phyloP scores from a whole-genome alignment of 2,797 vertebrate species.

The Bryconaethiops microstoma region DNA sequence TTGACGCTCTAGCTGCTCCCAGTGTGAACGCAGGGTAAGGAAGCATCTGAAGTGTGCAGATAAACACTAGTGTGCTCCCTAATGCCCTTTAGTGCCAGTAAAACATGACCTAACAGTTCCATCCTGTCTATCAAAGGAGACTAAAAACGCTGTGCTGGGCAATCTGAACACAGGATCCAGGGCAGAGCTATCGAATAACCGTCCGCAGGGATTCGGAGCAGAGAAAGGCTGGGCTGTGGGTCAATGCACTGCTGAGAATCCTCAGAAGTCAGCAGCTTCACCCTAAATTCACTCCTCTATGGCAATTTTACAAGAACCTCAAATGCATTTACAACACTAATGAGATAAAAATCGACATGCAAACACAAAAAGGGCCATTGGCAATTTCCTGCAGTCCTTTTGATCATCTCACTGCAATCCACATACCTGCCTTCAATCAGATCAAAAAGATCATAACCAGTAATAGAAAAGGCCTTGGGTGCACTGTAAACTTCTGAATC shows the following conservation, averaged over 20 bases:
- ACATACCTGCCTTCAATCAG: background rate
- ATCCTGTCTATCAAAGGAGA: slow-evolving; percentile 66
- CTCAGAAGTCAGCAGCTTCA: background rate
- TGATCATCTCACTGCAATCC: background rate
- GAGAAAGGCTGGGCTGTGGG: slow-evolving; percentile 72
- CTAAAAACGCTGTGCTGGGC: slow-evolving; percentile 68
- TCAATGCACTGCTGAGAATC: slow-evolving; percentile 68
- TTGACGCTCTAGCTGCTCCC: too few relatives aligned
- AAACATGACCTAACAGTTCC: slow-evolving; percentile 67
- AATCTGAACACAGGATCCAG: slow-evolving; percentile 62
- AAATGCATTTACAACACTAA: slow-evolving; percentile 42
- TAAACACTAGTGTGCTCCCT: background rate
- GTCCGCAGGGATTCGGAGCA: slow-evolving; percentile 66
- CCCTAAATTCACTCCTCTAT: background rate
- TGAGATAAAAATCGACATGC: slow-evolving; percentile 9
- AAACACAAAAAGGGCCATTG: slow-evolving; percentile 6
- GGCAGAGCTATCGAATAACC: slow-evolving; percentile 64
- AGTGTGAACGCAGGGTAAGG: too few relatives aligned
- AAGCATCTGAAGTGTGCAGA: background rate
- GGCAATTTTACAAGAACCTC: slow-evolving; percentile 23
- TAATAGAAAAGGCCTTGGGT: background rate
- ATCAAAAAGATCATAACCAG: background rate
- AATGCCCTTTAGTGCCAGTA: slow-evolving; percentile 49
- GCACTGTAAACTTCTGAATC: background rate
- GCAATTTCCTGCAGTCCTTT: background rate